A percentile compares a stretch with the other conserved stretches of the same genome.
Conservation (phyloP, 2,113 vertebrate genomes). For the Tachysurus fulvidraco region DNA sequence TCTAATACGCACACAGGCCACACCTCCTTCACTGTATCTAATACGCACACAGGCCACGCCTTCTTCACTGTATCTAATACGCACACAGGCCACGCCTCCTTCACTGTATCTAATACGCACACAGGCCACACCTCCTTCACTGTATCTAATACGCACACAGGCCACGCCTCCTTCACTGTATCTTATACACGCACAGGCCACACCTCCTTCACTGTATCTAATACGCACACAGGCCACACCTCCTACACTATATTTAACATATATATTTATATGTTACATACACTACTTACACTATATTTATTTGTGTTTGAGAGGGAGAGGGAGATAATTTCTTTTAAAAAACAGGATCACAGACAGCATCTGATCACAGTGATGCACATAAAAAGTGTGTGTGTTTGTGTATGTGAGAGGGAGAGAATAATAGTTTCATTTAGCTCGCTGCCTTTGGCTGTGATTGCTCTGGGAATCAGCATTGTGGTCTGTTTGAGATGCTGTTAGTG, state of each 20-base stretch:
- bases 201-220: background rate
- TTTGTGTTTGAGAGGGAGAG: background rate
- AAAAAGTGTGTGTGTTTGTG: background rate
- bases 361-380: conserved; percentile 1
- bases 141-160: background rate
- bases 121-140: background rate
- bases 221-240: no score
- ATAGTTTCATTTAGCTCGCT: conserved; percentile 34
- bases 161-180: no score
- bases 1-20: background rate
- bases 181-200: background rate
- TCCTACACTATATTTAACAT: no score
- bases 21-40: background rate
- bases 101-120: background rate
- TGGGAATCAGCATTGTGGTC: background rate
- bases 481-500: conserved; percentile 9
- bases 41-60: background rate
- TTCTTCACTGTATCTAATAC: background rate
- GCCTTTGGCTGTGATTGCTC: conserved; percentile 16
- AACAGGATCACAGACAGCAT: conserved; percentile 4
- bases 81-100: background rate
- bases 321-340: background rate
- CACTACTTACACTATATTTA: no score
- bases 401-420: background rate
- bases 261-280: no score